Base-by-base conservation (phyloP, 2,888 invertebrate genomes). In the Trichopoda pennipes region DNA sequence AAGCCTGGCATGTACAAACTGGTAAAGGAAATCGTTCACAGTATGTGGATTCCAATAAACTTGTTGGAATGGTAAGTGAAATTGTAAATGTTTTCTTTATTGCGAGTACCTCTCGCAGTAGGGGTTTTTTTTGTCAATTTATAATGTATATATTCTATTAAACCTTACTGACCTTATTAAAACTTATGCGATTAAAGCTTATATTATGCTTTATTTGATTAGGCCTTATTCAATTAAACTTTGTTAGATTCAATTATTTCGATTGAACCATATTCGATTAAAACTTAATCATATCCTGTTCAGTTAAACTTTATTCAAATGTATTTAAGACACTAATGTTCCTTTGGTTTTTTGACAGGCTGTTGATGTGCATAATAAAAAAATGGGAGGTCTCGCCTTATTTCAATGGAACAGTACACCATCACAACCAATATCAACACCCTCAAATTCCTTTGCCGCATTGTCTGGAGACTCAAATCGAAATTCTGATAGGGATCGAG, bases 1-100 rank as follows among this genome's bases (percentile, higher is more conserved):
- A 88, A 58, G 88, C 88, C 14, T 91, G 91, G 91, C 88, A 88
- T 44, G 88, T 92, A 83, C 91, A 90, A 89, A 89, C 90, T 0
- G 86, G 90, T 38, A 91, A 91, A 80, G 88, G 90, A 3, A 89
- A 88, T 80, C 88, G 90, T 17, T 88, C 88, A 8, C 87, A 87
- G 63, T 88, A 87, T 44, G 89, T 90, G 35, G 91, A 91, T 80
- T 86, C 89, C 0, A 87, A 84, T 42, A 90, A 91, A 85, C 84
- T 91, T 10, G 90, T 89, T 80, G 88, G 88, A 68, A 85, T 91
- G 86, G 90, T 91, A 85, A 87, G 87, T 85, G 61, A 23, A 38
- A 32, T 23, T 23, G n/a, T 51, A 23, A 4, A 4, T 51, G 21
- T 10, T 12, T 23, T 51, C 4, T 6, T 14, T 38, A 38, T 38